A percentile compares a stretch with the other conserved stretches of the same genome.
These are phyloP conservation scores for Sus cebifrons DNA, from an alignment of 2,797 vertebrate genomes.

Conservation along the genomic window DNA sequence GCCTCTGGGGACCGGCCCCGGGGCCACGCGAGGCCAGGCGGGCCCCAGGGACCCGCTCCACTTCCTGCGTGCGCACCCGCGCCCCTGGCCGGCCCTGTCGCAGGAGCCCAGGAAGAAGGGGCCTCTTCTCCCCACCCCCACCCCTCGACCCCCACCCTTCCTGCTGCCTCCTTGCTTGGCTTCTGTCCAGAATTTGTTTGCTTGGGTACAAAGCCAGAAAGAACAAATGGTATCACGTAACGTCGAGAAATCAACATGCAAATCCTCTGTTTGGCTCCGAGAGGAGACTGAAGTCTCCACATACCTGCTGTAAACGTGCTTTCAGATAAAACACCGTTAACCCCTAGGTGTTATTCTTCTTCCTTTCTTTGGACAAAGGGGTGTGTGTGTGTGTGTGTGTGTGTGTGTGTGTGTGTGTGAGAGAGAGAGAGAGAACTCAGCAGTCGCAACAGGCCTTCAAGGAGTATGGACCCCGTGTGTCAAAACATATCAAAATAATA, in stretches of 20 bases:
- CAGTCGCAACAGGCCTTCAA: too few relatives aligned
- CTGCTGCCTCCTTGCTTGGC: neutral
- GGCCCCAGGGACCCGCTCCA: too few relatives aligned
- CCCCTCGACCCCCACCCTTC: neutral
- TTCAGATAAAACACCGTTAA: too few relatives aligned
- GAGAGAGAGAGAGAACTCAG: too few relatives aligned
- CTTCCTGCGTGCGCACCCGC: too few relatives aligned
- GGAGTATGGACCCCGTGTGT: neutral
- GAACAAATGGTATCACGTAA: neutral
- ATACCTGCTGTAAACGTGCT: too few relatives aligned
- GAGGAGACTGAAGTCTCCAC: neutral
- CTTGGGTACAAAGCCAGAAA: neutral
- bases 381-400: too few relatives aligned
- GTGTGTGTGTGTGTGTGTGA: too few relatives aligned
- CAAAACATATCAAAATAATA: neutral
- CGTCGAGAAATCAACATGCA: neutral
- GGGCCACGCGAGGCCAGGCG: neutral
- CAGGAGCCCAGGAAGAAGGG: neutral
- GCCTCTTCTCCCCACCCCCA: neutral
- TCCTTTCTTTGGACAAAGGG: too few relatives aligned
- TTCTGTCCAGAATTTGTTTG: neutral
- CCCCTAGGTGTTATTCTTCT: too few relatives aligned
- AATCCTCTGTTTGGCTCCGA: neutral
- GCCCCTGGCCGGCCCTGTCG: fast-evolving
- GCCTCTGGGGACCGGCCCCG: too few relatives aligned